Conservation (phyloP, 2,797 vertebrate species). For the Diplodus puntazzo region DNA sequence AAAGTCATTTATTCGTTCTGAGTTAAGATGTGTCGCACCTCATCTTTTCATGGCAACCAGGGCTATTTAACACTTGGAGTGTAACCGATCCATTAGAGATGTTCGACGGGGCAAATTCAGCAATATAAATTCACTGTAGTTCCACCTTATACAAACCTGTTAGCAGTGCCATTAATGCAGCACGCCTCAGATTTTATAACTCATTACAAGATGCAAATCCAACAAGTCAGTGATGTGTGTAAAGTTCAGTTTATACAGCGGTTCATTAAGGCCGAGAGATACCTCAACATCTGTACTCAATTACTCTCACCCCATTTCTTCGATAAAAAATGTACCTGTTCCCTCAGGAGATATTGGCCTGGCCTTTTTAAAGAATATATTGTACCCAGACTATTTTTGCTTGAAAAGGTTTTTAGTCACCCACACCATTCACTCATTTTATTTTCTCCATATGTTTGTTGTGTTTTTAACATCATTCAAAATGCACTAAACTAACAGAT, state of each 20-base stretch:
- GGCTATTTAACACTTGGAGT: conserved; percentile 21
- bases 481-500: conserved; percentile 16
- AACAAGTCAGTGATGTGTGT: conserved; percentile 31
- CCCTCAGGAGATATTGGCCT: not conserved
- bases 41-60: conserved; percentile 17
- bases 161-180: conserved; percentile 2
- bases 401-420: not conserved
- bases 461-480: conserved; percentile 24
- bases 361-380: conserved; percentile 25
- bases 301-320: conserved; percentile 6
- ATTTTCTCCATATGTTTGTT: conserved; percentile 19
- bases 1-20: conserved; percentile 17
- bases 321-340: not conserved
- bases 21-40: conserved; percentile 3
- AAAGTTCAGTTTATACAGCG: conserved; percentile 10
- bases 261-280: conserved; percentile 10
- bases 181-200: conserved; percentile 19
- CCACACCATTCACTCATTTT: conserved; percentile 4
- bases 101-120: conserved; percentile 7
- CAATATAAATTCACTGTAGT: conserved; percentile 19
- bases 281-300: conserved; percentile 4
- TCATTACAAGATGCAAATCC: conserved; percentile 29
- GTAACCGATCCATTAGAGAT: conserved; percentile 29
- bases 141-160: conserved; percentile 16
- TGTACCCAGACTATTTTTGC: conserved; percentile 1